These are phyloP conservation scores for Amiota mariae DNA, from an alignment of 2,888 invertebrate species.

Conservation along the genomic window DNA sequence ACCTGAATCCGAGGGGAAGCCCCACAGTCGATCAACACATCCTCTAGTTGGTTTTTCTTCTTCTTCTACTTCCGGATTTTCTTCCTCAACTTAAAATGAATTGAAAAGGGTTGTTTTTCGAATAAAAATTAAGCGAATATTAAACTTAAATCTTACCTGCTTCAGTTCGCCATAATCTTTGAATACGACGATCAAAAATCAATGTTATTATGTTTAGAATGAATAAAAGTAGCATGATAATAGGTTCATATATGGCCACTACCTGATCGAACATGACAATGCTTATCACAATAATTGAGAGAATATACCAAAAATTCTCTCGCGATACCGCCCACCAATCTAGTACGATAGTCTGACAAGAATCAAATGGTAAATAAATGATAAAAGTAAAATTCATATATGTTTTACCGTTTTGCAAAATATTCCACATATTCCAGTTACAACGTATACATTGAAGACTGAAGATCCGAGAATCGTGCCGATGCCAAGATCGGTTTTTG, in stretches of 20 bases:
- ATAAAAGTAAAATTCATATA: too few species aligned
- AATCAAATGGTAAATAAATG: too few species aligned
- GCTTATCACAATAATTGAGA: neutral
- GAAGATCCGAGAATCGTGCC: slow-evolving; percentile 9
- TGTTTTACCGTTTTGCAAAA: neutral
- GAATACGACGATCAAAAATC: slow-evolving; percentile 4
- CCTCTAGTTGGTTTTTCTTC: too few species aligned
- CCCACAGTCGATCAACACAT: neutral
- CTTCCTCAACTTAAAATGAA: too few species aligned
- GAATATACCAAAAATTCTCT: slow-evolving; percentile 72
- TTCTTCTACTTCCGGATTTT: too few species aligned
- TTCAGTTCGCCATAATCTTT: neutral
- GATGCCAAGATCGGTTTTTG: slow-evolving; percentile 2
- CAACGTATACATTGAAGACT: neutral
- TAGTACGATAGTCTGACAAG: slow-evolving; percentile 77
- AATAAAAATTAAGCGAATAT: too few species aligned
- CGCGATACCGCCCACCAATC: slow-evolving; percentile 88
- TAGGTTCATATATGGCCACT: neutral
- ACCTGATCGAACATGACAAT: slow-evolving; percentile 1
- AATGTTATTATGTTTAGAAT: neutral
- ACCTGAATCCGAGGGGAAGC: neutral
- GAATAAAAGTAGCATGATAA: neutral
- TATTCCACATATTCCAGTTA: neutral
- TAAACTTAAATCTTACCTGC: neutral
- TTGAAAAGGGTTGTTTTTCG: neutral